Conservation (phyloP, 2,113 vertebrate genomes). For the Mustela nigripes region DNA sequence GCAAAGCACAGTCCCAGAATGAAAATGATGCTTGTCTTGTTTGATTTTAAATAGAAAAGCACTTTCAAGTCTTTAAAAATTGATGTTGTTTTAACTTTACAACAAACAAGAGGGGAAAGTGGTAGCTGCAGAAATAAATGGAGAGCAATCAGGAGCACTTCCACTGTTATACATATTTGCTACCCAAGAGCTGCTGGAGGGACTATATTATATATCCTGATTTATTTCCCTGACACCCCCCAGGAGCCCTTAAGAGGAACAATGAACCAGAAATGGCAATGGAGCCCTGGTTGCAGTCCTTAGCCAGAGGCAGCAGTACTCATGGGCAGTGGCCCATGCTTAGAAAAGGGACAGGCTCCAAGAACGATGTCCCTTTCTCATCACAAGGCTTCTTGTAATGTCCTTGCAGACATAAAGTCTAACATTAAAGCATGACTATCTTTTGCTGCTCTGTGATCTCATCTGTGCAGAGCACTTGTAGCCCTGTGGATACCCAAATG, state of each 20-base stretch:
- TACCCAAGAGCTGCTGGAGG: slow-evolving; percentile 48
- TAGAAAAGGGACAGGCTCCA: not conserved
- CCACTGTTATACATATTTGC: slow-evolving; percentile 66
- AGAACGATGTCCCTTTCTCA: not conserved
- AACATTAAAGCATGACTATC: not conserved
- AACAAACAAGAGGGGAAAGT: slow-evolving; percentile 74
- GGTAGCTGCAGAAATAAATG: slow-evolving; percentile 78
- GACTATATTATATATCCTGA: slow-evolving; percentile 57
- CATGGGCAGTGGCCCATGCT: not conserved
- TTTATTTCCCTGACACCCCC: slow-evolving; percentile 74
- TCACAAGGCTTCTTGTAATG: not conserved
- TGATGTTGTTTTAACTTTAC: slow-evolving; percentile 86
- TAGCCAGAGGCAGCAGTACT: not conserved
- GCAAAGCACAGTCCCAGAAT: slow-evolving; percentile 79
- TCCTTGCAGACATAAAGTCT: slow-evolving; percentile 7
- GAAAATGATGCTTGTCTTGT: slow-evolving; percentile 88
- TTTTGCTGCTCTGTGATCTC: not conserved
- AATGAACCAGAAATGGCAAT: slow-evolving; percentile 37
- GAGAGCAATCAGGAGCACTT: slow-evolving; percentile 80
- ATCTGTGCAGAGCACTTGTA: not conserved
- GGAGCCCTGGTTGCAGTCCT: not conserved
- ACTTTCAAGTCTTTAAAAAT: slow-evolving; percentile 88
- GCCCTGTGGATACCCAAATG: not conserved
- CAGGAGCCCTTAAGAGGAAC: slow-evolving; percentile 40
- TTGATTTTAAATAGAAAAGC: slow-evolving; percentile 88